Evolutionary conservation across 2,113 vertebrate species (phyloP).

Genomic region (Dinomys branickii): DNA sequence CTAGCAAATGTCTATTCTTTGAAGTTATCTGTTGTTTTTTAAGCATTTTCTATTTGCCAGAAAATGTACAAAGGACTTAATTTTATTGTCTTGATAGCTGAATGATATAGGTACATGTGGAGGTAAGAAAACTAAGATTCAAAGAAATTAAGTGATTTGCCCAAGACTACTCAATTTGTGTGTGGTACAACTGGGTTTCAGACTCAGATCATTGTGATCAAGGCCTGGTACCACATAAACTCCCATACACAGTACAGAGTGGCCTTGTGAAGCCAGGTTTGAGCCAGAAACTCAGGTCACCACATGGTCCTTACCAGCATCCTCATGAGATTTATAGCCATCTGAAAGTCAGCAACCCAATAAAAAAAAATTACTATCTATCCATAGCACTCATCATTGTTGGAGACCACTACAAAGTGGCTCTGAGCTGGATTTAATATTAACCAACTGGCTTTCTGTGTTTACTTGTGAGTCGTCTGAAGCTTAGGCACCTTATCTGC

Average conservation of each 20-base stretch:
- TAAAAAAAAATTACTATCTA: not conserved
- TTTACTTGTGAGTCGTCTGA: no score
- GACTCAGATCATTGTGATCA: not conserved
- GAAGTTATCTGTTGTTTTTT: not conserved
- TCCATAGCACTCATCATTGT: not conserved
- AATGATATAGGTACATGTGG: not conserved
- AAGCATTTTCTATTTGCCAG: not conserved
- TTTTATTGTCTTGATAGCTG: not conserved
- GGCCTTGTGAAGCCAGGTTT: not conserved
- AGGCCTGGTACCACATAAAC: not conserved
- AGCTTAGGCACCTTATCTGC: no score
- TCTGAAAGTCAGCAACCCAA: not conserved
- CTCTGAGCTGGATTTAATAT: no score
- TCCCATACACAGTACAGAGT: not conserved
- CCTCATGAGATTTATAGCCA: not conserved
- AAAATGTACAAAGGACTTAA: not conserved
- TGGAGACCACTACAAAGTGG: no score
- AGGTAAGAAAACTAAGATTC: slow-evolving; percentile 28
- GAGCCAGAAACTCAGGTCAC: not conserved
- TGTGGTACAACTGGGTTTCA: not conserved
- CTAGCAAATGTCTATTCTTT: slow-evolving; percentile 43
- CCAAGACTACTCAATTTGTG: not conserved
- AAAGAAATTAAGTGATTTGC: slow-evolving; percentile 1
- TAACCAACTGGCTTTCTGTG: no score
- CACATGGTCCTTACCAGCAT: not conserved